Percentiles rank a stretch among this genome's conserved stretches.
Conservation (phyloP, 2,797 vertebrate genomes). For the Uromys caudimaculatus region DNA sequence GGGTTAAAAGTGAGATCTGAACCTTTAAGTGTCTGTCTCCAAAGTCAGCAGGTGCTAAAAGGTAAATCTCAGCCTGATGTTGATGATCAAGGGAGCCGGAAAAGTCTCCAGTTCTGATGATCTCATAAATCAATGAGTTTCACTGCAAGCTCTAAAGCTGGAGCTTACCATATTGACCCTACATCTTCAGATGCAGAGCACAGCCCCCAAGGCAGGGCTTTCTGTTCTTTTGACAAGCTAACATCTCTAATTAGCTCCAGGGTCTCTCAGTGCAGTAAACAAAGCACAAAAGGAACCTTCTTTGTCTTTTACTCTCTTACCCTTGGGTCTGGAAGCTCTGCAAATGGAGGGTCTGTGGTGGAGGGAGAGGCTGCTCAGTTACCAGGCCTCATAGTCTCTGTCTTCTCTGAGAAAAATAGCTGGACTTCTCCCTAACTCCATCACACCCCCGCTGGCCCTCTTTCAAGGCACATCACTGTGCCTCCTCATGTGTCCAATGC, state of each 20-base stretch:
- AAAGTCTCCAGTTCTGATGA: not conserved
- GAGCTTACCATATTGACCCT: constrained; percentile 27
- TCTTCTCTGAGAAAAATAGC: not conserved
- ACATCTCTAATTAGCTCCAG: not conserved
- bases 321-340: no score
- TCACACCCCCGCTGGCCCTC: not conserved
- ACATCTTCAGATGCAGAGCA: not conserved
- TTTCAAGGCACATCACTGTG: not conserved
- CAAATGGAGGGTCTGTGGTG: not conserved
- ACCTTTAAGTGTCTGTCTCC: not conserved
- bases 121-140: constrained; percentile 47
- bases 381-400: not conserved
- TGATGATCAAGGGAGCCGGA: not conserved
- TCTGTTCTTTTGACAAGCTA: constrained; percentile 7
- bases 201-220: not conserved
- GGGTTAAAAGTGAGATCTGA: not conserved
- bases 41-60: constrained; percentile 9
- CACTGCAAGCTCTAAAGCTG: not conserved
- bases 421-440: not conserved
- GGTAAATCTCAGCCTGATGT: not conserved
- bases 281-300: not conserved
- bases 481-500: not conserved
- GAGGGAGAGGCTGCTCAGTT: not conserved
- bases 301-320: not conserved
- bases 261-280: not conserved